Conservation (phyloP, 2,888 invertebrate species). For the Allophyes oxyacanthae region DNA sequence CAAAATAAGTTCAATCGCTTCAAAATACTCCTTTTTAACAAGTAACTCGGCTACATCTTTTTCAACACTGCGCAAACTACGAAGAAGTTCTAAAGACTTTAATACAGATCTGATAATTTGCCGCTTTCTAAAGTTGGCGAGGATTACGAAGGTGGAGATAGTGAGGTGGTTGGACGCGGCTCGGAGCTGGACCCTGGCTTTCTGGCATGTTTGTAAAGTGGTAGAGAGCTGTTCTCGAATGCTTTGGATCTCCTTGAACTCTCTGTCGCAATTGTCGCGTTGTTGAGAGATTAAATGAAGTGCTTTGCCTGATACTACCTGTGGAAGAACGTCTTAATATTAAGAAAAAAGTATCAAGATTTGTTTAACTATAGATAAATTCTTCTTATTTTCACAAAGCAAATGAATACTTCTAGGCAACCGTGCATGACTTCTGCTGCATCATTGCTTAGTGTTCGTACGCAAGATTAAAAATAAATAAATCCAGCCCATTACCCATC, state of each 20-base stretch:
- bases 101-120: constrained; percentile 95
- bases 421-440: too few species aligned
- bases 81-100: constrained; percentile 90
- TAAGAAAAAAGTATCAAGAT: background rate
- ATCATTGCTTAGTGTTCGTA: too few species aligned
- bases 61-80: constrained; percentile 93
- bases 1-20: constrained; percentile 96
- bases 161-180: constrained; percentile 95
- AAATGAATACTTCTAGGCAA: too few species aligned
- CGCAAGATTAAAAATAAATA: too few species aligned
- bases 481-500: too few species aligned
- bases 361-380: too few species aligned
- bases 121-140: constrained; percentile 97
- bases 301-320: constrained; percentile 97
- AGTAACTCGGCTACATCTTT: constrained; percentile 94
- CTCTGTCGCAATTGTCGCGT: constrained; percentile 95
- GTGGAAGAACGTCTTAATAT: constrained; percentile 24
- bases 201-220: constrained; percentile 92
- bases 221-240: constrained; percentile 92
- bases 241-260: constrained; percentile 93
- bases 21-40: constrained; percentile 95
- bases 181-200: constrained; percentile 92
- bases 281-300: constrained; percentile 97
- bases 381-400: too few species aligned
- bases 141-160: constrained; percentile 95